Evolutionary conservation across 2,113 vertebrate species (phyloP).

Genomic region (Phoxinus phoxinus): DNA sequence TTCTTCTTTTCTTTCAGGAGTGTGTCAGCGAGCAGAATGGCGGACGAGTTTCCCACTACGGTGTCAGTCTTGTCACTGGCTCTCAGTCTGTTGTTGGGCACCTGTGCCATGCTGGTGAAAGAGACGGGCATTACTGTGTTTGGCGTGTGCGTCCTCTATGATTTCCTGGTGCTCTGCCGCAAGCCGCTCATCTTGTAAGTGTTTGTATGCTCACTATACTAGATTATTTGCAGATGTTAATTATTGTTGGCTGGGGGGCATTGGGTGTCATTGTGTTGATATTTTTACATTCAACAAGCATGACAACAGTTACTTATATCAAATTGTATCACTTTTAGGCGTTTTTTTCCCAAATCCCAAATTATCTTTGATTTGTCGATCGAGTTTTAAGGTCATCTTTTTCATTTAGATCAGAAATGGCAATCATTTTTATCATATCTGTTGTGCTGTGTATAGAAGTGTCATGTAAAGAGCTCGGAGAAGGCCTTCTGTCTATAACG

Average conservation of each 20-base stretch:
- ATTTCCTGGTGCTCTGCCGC: conserved; percentile 86
- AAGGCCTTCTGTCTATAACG: background rate
- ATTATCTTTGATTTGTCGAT: background rate
- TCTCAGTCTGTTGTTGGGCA: conserved; percentile 88
- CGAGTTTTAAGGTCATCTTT: background rate
- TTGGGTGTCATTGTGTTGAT: background rate
- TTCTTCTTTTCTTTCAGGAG: conserved; percentile 79
- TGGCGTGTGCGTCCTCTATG: conserved; percentile 91
- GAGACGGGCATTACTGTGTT: conserved; percentile 96
- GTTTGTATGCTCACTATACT: conserved; percentile 15
- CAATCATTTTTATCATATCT: background rate
- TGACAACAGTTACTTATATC: background rate
- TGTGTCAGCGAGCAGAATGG: conserved; percentile 74
- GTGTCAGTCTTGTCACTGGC: conserved; percentile 80
- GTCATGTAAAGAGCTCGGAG: background rate
- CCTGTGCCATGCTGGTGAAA: conserved; percentile 96
- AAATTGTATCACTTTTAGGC: background rate
- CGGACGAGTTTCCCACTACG: conserved; percentile 79
- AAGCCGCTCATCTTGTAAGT: conserved; percentile 82
- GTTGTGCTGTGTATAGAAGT: background rate
- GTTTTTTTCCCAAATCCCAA: background rate
- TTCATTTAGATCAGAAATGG: background rate
- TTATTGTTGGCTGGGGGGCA: background rate
- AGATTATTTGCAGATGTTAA: background rate
- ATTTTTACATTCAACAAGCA: background rate